These are phyloP conservation scores for Phoeniculus purpureus DNA, from an alignment of 2,797 vertebrate genomes.

Conservation along the genomic window DNA sequence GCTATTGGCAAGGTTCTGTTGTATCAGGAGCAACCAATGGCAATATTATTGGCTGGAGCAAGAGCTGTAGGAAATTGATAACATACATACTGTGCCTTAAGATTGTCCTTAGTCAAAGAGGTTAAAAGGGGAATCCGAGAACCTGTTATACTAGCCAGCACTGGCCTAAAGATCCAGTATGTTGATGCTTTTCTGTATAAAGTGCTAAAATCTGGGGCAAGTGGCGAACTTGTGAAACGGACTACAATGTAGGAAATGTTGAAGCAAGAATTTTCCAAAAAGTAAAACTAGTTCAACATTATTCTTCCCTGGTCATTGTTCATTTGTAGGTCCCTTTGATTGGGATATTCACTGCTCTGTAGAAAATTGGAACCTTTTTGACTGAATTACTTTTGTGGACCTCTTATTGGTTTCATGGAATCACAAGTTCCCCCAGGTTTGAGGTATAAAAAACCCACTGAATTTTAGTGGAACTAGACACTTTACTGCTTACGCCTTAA, in stretches of 20 bases:
- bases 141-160: background rate
- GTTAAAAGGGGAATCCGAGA: background rate
- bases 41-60: background rate
- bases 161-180: background rate
- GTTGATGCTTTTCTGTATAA: background rate
- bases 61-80: background rate
- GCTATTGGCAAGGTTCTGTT: background rate
- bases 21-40: background rate
- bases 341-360: background rate
- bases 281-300: background rate
- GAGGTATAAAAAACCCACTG: background rate
- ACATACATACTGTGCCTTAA: background rate
- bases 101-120: background rate
- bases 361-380: background rate
- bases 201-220: background rate
- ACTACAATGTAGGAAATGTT: background rate
- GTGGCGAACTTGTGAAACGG: background rate
- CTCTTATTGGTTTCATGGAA: background rate
- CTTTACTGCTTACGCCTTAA: background rate
- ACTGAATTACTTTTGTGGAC: background rate
- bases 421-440: background rate
- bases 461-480: background rate
- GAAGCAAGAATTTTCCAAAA: background rate
- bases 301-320: rapidly evolving
- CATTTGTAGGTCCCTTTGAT: background rate